phyloP scores from a whole-genome alignment of 2,797 vertebrate species.

The Channa striata region DNA sequence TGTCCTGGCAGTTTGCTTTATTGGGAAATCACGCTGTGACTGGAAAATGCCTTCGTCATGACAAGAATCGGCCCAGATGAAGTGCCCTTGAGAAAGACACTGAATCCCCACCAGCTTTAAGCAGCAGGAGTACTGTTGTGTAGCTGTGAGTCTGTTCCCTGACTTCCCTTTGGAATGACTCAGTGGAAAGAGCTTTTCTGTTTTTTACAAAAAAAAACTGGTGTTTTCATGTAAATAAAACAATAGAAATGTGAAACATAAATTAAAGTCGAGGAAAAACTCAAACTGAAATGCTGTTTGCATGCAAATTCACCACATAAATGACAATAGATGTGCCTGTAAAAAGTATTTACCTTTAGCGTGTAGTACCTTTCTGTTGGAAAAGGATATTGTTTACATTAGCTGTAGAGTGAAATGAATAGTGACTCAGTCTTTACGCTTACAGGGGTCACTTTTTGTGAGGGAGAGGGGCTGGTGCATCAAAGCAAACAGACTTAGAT shows the following conservation, averaged over 20 bases:
- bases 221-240: slow-evolving; percentile 40
- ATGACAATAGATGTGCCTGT: too few relatives aligned
- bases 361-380: too few relatives aligned
- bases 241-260: slow-evolving; percentile 21
- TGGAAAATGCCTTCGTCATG: slow-evolving; percentile 60
- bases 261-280: not conserved
- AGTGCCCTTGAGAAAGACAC: slow-evolving; percentile 65
- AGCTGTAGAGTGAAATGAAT: slow-evolving; percentile 17
- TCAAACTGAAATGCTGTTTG: slow-evolving; percentile 1
- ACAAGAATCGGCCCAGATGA: slow-evolving; percentile 55
- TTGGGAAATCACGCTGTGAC: slow-evolving; percentile 57
- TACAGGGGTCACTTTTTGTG: slow-evolving; percentile 52
- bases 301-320: slow-evolving; percentile 15
- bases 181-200: slow-evolving; percentile 22
- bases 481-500: slow-evolving; percentile 57
- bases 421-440: slow-evolving; percentile 18
- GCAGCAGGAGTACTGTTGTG: slow-evolving; percentile 49
- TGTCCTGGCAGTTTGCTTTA: slow-evolving; percentile 51
- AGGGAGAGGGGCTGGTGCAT: slow-evolving; percentile 31
- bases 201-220: not conserved
- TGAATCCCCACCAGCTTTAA: slow-evolving; percentile 51
- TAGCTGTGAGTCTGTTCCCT: slow-evolving; percentile 31
- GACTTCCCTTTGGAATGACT: slow-evolving; percentile 33
- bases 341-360: too few relatives aligned
- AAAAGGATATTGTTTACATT: too few relatives aligned